Evolutionary conservation across 2,797 vertebrate species (phyloP), one percentile per base, ranked within the genome.

Genomic region (Cyprinella venusta): DNA sequence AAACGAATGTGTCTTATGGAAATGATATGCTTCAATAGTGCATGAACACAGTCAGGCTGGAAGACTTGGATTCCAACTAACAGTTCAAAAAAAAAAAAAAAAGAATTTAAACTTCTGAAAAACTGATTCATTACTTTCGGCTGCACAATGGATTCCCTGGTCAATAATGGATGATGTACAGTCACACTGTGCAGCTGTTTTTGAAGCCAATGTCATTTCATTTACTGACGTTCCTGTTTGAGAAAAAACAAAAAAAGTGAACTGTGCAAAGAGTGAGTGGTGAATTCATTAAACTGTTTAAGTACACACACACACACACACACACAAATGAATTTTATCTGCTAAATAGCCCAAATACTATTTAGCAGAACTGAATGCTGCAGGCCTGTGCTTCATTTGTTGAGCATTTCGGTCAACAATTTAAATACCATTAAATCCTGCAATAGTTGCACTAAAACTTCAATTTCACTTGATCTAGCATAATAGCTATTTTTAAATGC

Each of bases 1-100:
- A 85, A 89, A 87, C 64, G 83, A 89, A 88, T 82, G 84, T 82
- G 83, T 87, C 86, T 88, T 89, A 86, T 87, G 85, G 87, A 89
- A 91, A 88, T 88, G 63, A 89, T 88, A 89, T 65, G 61, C 89
- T 88, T 56, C 59, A 45, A 21, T 54, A 64, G 50, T 76, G 63
- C 52, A 36, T 54, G 64, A 81, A 67, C 61, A 85, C 59, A 30
- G 80, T 48, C 76, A 84, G 42, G 38, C 72, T 80, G 79, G 75
- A 74, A 79, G 83, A 63, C 48, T 70, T 80, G 26, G 30, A 50
- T 80, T 84, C 80, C 33, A 45, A 79, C 59, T 40, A 45, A 65
- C 70, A 65, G 70, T 40, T 76, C 8, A 50, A 50, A 38, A 67
- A 38, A 63, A 65, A 45, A 36, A 40, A n/a, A 68, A 33, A n/a